Percentiles rank a stretch among this genome's conserved stretches.
phyloP scores from a whole-genome alignment of 2,888 invertebrate species.

The Meteorus colon region DNA sequence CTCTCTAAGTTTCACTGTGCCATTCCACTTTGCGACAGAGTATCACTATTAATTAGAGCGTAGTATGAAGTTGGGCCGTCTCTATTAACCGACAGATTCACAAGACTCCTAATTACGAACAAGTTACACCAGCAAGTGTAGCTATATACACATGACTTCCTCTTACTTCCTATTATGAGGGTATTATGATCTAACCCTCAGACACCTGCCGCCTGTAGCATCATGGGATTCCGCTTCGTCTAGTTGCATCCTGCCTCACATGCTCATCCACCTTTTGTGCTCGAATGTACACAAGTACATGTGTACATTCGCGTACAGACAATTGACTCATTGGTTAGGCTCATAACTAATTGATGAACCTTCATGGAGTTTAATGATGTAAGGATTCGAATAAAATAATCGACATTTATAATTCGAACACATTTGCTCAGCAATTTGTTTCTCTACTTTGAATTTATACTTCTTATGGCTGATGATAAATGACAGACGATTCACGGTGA shows the following conservation, averaged over 20 bases:
- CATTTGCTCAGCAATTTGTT: too few species aligned
- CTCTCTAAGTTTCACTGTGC: background rate
- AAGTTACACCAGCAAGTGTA: slow-evolving; percentile 56
- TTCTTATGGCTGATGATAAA: background rate
- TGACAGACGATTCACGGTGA: too few species aligned
- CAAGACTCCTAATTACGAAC: slow-evolving; percentile 62
- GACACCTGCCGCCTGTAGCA: slow-evolving; percentile 52
- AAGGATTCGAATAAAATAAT: too few species aligned
- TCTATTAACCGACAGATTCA: slow-evolving; percentile 57
- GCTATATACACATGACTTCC: slow-evolving; percentile 51
- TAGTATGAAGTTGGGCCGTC: slow-evolving; percentile 60
- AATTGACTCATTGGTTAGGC: too few species aligned
- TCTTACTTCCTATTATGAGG: slow-evolving; percentile 63
- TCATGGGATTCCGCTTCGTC: slow-evolving; percentile 16
- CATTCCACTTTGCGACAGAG: slow-evolving; percentile 44
- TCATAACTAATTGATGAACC: too few species aligned
- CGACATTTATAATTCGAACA: too few species aligned
- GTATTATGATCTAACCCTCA: slow-evolving; percentile 55
- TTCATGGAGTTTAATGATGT: too few species aligned
- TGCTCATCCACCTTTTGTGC: background rate
- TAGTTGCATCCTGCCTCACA: slow-evolving; percentile 16
- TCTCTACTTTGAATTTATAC: too few species aligned
- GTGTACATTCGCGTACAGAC: background rate
- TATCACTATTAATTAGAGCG: slow-evolving; percentile 67
- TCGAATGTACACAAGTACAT: slow-evolving; percentile 44